phyloP scores from a whole-genome alignment of 2,113 vertebrate genomes.

The Sorex araneus region DNA sequence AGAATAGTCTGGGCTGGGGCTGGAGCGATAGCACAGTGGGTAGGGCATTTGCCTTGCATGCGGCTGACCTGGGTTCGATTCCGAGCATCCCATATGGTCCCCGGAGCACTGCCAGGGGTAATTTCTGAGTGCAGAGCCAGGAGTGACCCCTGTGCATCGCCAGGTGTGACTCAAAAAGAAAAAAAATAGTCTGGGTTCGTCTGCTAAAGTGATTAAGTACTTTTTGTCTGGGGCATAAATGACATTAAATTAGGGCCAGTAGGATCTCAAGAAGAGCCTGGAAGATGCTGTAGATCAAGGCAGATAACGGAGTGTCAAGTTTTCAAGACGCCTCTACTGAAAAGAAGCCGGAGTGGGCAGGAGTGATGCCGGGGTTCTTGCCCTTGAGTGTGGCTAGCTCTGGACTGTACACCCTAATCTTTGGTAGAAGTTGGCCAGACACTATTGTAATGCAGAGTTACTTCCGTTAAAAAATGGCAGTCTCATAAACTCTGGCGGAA shows the following conservation, averaged over 20 bases:
- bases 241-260: slow-evolving; percentile 42
- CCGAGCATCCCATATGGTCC: too few relatives aligned
- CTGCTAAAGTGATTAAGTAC: slow-evolving; percentile 32
- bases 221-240: slow-evolving; percentile 3
- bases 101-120: too few relatives aligned
- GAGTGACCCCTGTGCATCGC: too few relatives aligned
- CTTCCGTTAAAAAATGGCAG: too few relatives aligned
- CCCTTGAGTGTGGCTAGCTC: not conserved
- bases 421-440: slow-evolving; percentile 9
- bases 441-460: too few relatives aligned
- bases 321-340: slow-evolving; percentile 20
- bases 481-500: too few relatives aligned
- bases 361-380: not conserved
- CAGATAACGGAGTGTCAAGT: not conserved
- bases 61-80: too few relatives aligned
- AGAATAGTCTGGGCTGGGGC: slow-evolving; percentile 48
- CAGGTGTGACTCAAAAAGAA: too few relatives aligned
- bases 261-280: not conserved
- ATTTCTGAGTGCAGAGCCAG: too few relatives aligned
- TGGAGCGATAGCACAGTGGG: too few relatives aligned
- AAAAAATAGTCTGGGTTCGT: slow-evolving; percentile 49
- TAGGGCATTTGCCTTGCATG: too few relatives aligned
- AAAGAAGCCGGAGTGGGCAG: slow-evolving; percentile 5
- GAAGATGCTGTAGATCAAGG: not conserved
- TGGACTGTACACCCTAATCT: slow-evolving; percentile 44